Base-by-base conservation (phyloP, 2,888 invertebrate genomes). In the Spodoptera exigua region DNA sequence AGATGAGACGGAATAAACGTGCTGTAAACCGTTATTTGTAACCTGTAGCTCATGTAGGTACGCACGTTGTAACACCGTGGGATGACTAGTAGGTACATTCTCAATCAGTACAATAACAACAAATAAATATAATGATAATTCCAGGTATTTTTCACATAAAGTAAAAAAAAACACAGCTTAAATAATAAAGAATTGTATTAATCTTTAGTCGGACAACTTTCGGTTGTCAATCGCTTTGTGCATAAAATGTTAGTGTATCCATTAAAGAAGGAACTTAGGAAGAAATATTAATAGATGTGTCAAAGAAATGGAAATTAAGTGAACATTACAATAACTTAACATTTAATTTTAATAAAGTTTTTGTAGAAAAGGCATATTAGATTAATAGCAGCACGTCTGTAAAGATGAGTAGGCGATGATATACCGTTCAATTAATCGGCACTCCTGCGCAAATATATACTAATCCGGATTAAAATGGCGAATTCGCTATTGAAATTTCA, bases 371-470 rank as follows among this genome's bases (percentile, higher is more conserved):
- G 46, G 47, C 43, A 57, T 74, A 70, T 68, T 76, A 63, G 59
- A 71, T 70, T 70, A 70, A 70, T 68, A 59, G 61, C 60, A 48
- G 40, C 52, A 60, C 17, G 46, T 45, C 58, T 37, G 59, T 27
- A 54, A 53, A 67, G 54, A 63, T 52, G 73, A 77, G 84, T 84
- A 78, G 84, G 84, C 73, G 77, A 71, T 82, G 78, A 83, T 73
- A 71, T 61, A 74, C 54, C 21, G 59, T 46, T 70, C 74, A 78
- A 83, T 81, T 75, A 66, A 58, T 63, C 39, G 63, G 66, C 68
- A 74, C 74, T 60, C 65, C 59, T 68, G 63, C 62, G 67, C 66
- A 75, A 81, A 79, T 27, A 74, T 79, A 40, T 71, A 74, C 70
- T 61, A 75, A 79, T 80, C 77, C 74, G 71, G 66, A 73, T 72